Conservation (phyloP, 2,888 invertebrate genomes). For the Standfussiana lucernea region DNA sequence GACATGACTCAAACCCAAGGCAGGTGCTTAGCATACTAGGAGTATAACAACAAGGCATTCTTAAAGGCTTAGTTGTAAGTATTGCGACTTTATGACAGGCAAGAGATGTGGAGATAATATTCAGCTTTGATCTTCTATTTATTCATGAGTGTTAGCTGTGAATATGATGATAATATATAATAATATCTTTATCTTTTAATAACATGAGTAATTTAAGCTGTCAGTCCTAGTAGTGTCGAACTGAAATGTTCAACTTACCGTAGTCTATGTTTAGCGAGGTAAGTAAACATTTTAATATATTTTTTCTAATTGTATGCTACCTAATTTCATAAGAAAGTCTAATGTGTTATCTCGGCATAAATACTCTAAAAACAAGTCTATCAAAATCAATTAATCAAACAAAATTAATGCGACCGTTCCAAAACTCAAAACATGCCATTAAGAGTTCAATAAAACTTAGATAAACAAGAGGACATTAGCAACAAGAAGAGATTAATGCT, state of each 20-base stretch:
- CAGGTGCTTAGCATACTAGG: conserved; percentile 62
- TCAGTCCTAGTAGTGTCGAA: background rate
- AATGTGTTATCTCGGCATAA: background rate
- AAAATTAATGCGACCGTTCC: conserved; percentile 26
- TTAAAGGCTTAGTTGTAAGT: conserved; percentile 30
- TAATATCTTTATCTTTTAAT: background rate
- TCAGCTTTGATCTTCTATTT: conserved; percentile 41
- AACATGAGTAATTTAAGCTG: background rate
- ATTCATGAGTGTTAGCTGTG: conserved; percentile 19
- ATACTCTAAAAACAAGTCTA: background rate
- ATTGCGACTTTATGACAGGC: conserved; percentile 24
- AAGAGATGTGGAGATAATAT: conserved; percentile 32
- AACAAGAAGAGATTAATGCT: conserved; percentile 77
- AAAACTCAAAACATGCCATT: conserved; percentile 44
- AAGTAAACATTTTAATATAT: background rate
- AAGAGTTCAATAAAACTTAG: conserved; percentile 64
- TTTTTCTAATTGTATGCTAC: background rate
- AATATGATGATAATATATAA: background rate
- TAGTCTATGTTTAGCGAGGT: background rate
- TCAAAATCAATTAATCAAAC: conserved; percentile 33
- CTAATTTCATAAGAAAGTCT: background rate
- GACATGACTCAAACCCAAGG: conserved; percentile 54
- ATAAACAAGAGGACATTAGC: conserved; percentile 70
- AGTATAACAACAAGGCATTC: conserved; percentile 55
- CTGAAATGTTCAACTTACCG: background rate